Percentiles rank a stretch among this genome's conserved stretches.
Evolutionary conservation across 2,113 vertebrate species (phyloP).

Genomic region (Fulmarus glacialis): DNA sequence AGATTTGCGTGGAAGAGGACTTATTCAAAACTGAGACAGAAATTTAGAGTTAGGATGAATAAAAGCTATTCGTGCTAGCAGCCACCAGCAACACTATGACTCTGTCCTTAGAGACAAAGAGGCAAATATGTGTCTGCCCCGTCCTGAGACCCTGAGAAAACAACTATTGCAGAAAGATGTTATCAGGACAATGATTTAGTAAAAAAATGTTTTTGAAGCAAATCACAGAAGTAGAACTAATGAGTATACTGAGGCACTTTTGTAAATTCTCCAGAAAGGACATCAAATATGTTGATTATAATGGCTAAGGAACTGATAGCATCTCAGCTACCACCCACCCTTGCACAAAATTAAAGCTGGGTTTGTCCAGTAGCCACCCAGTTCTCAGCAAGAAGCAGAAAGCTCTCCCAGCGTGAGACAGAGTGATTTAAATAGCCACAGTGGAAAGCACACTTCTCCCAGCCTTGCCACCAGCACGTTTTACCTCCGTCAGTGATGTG

Average conservation of each 20-base stretch:
- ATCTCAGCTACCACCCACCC: background rate
- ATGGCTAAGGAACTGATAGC: background rate
- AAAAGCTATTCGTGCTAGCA: background rate
- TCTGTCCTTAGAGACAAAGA: background rate
- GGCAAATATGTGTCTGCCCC: background rate
- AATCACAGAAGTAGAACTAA: background rate
- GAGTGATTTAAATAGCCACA: background rate
- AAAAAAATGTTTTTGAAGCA: background rate
- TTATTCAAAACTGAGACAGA: background rate
- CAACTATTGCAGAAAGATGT: background rate
- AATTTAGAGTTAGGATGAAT: background rate
- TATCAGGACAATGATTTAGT: background rate
- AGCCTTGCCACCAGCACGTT: background rate
- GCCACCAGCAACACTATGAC: background rate
- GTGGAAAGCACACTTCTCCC: background rate
- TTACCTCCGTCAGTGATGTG: constrained; percentile 88
- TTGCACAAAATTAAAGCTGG: background rate
- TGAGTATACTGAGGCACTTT: background rate
- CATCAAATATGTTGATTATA: background rate
- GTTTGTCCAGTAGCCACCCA: background rate
- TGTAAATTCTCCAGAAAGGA: background rate
- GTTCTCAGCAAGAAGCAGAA: background rate
- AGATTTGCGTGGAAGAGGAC: background rate
- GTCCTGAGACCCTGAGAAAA: background rate
- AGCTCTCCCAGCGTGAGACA: background rate